A percentile compares a stretch with the other conserved stretches of the same genome.
Conservation (phyloP, 92 coral and sea anemone genomes). For the Diadumene lineata region DNA sequence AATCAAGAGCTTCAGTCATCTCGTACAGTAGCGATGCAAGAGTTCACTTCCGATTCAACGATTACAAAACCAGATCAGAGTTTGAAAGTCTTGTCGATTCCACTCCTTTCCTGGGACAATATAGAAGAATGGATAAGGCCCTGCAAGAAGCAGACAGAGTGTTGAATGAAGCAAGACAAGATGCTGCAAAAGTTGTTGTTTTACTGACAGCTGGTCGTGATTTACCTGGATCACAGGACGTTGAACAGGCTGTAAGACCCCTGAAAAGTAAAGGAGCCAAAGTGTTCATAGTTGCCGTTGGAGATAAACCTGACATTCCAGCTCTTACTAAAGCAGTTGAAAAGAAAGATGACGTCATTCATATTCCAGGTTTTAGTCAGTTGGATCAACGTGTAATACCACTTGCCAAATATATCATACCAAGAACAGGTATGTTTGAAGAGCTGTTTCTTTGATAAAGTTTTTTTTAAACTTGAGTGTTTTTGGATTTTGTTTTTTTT, state of each 20-base stretch:
- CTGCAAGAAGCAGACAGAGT: conserved; percentile 38
- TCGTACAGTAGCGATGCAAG: conserved; percentile 66
- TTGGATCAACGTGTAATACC: neutral
- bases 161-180: conserved; percentile 18
- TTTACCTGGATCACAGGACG: conserved; percentile 33
- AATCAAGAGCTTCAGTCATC: conserved; percentile 61
- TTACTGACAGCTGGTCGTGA: conserved; percentile 57
- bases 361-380: neutral
- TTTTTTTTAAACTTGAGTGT: neutral
- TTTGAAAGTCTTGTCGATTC: conserved; percentile 54
- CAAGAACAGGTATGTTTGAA: neutral
- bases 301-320: conserved; percentile 31
- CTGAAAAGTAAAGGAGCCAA: conserved; percentile 57
- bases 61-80: conserved; percentile 23
- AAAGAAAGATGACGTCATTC: conserved; percentile 22
- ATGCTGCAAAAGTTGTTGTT: conserved; percentile 40
- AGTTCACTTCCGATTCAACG: conserved; percentile 39
- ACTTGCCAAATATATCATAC: neutral
- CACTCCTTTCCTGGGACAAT: conserved; percentile 49
- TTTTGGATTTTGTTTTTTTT: no score
- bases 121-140: conserved; percentile 68
- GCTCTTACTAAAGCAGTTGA: conserved; percentile 52
- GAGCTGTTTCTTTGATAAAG: neutral
- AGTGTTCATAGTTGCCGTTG: conserved; percentile 63
- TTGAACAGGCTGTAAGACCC: conserved; percentile 53